These are phyloP conservation scores for Andrena haemorrhoa DNA, from an alignment of 2,888 invertebrate genomes.

Conservation along the genomic window DNA sequence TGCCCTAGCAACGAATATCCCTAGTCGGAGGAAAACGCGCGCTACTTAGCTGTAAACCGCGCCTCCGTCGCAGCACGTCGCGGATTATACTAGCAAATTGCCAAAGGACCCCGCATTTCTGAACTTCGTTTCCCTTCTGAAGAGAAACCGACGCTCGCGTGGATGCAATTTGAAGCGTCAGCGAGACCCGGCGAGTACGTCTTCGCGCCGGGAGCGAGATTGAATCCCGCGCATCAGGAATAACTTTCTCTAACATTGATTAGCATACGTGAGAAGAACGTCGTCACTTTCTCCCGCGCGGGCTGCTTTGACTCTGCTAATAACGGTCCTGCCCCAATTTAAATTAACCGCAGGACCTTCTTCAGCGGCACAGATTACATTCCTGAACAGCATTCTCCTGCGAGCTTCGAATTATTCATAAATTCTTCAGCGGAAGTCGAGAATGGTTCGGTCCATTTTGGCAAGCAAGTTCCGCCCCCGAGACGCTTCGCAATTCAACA, in stretches of 20 bases:
- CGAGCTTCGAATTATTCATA: slow-evolving; percentile 17
- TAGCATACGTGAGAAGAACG: slow-evolving; percentile 46
- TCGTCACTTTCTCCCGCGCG: slow-evolving; percentile 42
- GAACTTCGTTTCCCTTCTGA: slow-evolving; percentile 39
- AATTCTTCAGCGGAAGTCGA: not conserved
- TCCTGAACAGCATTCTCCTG: not conserved
- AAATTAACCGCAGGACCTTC: slow-evolving; percentile 28
- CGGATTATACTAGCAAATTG: slow-evolving; percentile 53
- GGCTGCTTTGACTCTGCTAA: slow-evolving; percentile 29
- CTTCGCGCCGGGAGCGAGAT: slow-evolving; percentile 24
- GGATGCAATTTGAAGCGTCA: slow-evolving; percentile 34
- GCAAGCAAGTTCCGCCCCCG: not conserved
- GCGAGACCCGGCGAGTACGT: slow-evolving; percentile 7
- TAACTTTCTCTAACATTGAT: slow-evolving; percentile 50
- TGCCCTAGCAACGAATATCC: not conserved
- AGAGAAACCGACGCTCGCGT: slow-evolving; percentile 13
- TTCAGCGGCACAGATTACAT: slow-evolving; percentile 32
- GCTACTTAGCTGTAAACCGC: slow-evolving; percentile 10
- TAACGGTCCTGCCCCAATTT: not conserved
- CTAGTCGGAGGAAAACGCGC: not conserved
- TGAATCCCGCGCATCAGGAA: slow-evolving; percentile 39
- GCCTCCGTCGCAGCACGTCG: slow-evolving; percentile 2
- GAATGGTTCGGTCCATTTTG: slow-evolving; percentile 6
- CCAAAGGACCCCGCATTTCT: slow-evolving; percentile 29
- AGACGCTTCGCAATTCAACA: not conserved